These are phyloP conservation scores for Hoplostethus mediterraneus DNA, from an alignment of 2,797 vertebrate genomes.

Conservation along the genomic window DNA sequence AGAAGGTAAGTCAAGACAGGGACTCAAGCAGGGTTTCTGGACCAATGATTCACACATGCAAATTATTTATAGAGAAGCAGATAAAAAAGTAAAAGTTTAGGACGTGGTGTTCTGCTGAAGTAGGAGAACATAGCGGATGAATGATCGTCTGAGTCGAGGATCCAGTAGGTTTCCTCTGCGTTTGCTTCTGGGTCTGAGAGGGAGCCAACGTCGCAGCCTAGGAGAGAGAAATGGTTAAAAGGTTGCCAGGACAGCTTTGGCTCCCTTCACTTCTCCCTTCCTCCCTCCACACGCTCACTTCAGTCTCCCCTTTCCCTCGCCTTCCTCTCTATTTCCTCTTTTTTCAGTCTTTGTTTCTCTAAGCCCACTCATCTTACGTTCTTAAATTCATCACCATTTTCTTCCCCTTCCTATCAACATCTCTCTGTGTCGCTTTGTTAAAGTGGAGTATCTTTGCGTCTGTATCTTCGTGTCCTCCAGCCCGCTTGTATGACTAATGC, in stretches of 20 bases:
- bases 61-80: constrained; percentile 18
- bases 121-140: constrained; percentile 1
- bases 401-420: constrained; percentile 1
- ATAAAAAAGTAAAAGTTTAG: constrained; percentile 1
- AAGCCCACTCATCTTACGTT: not conserved
- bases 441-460: constrained; percentile 4
- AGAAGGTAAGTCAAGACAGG: constrained; percentile 84
- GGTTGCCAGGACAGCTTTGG: constrained; percentile 2
- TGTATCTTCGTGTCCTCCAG: constrained; percentile 30
- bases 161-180: constrained; percentile 26
- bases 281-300: constrained; percentile 2
- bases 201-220: constrained; percentile 32
- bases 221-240: constrained; percentile 36
- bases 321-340: constrained; percentile 6
- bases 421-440: constrained; percentile 18
- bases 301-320: not conserved
- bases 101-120: constrained; percentile 5
- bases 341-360: constrained; percentile 17
- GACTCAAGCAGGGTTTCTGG: not conserved
- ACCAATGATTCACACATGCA: not conserved
- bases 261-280: not conserved
- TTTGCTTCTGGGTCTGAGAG: constrained; percentile 18
- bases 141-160: constrained; percentile 27
- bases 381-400: not conserved
- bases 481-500: constrained; percentile 38